A percentile compares a stretch with the other conserved stretches of the same genome.
phyloP scores from a whole-genome alignment of 1,140 invertebrate genomes.

The Drosophila sp. region DNA sequence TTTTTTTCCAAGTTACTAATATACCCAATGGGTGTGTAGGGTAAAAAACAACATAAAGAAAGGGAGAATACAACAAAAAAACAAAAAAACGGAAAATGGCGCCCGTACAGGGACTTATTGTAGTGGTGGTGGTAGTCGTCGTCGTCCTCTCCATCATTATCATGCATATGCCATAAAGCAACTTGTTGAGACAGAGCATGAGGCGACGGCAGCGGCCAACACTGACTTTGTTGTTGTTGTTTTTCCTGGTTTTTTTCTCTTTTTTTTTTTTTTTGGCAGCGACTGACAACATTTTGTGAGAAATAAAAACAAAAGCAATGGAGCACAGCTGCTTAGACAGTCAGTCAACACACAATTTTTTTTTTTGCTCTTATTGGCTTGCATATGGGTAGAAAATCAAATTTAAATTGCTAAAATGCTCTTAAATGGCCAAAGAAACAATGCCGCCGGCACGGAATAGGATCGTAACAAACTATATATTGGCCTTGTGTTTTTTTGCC shows the following conservation, averaged over 20 bases:
- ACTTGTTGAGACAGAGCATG: slow-evolving; percentile 68
- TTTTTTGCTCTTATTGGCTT: neutral
- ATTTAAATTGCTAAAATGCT: slow-evolving; percentile 73
- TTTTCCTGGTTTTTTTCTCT: slow-evolving; percentile 3
- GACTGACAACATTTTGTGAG: slow-evolving; percentile 48
- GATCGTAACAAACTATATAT: slow-evolving; percentile 1
- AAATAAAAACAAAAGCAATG: slow-evolving; percentile 50
- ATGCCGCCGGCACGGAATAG: slow-evolving; percentile 42
- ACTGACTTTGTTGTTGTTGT: slow-evolving; percentile 18
- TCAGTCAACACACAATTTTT: slow-evolving; percentile 61
- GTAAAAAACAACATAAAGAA: neutral
- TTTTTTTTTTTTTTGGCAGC: slow-evolving; percentile 17
- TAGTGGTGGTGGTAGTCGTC: slow-evolving; percentile 2
- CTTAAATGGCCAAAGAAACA: slow-evolving; percentile 65
- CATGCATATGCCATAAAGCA: slow-evolving; percentile 82
- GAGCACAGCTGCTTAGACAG: slow-evolving; percentile 62
- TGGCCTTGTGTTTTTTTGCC: slow-evolving; percentile 2
- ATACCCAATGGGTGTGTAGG: neutral
- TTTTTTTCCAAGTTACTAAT: neutral
- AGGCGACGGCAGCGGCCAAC: slow-evolving; percentile 5
- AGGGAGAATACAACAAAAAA: neutral
- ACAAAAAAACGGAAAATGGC: slow-evolving; percentile 43
- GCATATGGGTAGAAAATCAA: slow-evolving; percentile 55
- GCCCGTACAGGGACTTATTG: slow-evolving; percentile 32
- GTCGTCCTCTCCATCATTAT: slow-evolving; percentile 65